Percentiles rank a stretch among this genome's conserved stretches.
Conservation (phyloP, 2,797 vertebrate species). For the Fringilla coelebs region DNA sequence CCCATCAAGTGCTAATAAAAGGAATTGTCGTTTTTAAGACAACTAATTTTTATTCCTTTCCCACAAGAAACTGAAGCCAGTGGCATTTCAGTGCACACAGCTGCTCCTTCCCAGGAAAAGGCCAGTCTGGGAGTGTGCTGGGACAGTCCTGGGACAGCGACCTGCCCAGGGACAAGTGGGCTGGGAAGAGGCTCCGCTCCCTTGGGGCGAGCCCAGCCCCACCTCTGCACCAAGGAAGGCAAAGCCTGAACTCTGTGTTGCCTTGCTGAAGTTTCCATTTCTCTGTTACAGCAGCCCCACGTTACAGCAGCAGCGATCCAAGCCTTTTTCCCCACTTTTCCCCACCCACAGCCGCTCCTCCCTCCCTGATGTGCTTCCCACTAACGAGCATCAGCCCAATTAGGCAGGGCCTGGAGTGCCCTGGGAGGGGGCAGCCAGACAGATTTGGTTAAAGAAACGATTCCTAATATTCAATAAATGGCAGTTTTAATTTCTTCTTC, state of each 20-base stretch:
- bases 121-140: accelerated
- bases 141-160: neutral
- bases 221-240: accelerated
- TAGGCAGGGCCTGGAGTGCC: neutral
- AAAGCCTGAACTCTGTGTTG: accelerated
- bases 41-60: neutral
- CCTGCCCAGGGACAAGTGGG: accelerated
- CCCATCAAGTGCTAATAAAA: neutral
- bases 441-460: conserved; percentile 32
- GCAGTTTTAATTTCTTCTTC: conserved; percentile 76
- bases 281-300: neutral
- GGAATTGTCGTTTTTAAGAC: accelerated
- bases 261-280: neutral
- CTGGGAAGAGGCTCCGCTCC: neutral
- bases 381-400: neutral
- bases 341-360: neutral
- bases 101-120: neutral
- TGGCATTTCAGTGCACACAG: neutral
- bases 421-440: neutral
- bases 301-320: accelerated
- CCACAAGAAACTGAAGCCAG: neutral
- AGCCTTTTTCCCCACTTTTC: accelerated
- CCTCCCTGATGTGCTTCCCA: accelerated
- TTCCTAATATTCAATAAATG: conserved; percentile 55
- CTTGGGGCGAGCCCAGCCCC: neutral